Percentiles rank a stretch among this genome's conserved stretches.
phyloP scores from a whole-genome alignment of 2,797 vertebrate genomes.

The Cuniculus paca region DNA sequence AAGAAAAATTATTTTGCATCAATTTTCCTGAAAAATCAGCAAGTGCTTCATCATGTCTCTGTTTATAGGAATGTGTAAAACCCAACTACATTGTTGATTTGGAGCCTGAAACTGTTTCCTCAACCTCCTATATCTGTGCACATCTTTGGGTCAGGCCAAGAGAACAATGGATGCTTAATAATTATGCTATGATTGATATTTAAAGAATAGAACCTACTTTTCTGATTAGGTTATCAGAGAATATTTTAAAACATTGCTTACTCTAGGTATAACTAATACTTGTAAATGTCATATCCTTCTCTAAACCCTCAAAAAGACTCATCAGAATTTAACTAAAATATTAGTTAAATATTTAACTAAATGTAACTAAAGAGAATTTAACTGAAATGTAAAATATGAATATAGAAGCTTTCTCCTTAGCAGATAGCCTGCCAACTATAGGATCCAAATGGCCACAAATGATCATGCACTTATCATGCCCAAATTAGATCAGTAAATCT shows the following conservation, averaged over 20 bases:
- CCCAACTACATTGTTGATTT: background rate
- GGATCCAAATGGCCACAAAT: background rate
- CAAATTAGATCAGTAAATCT: background rate
- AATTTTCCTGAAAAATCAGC: background rate
- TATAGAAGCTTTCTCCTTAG: background rate
- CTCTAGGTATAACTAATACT: background rate
- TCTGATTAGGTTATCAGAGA: background rate
- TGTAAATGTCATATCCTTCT: background rate
- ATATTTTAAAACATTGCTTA: background rate
- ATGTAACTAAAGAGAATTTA: no score
- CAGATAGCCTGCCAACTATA: background rate
- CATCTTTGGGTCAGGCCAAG: background rate
- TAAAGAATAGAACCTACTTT: background rate
- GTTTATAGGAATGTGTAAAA: background rate
- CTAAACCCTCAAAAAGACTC: background rate
- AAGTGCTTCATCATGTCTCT: background rate
- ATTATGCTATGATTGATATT: background rate
- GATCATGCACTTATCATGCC: background rate
- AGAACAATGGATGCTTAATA: background rate
- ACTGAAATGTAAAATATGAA: background rate
- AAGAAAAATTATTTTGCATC: slow-evolving; percentile 19
- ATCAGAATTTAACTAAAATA: background rate
- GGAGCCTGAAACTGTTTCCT: background rate
- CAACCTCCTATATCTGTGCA: background rate
- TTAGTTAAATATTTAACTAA: no score